Conservation (phyloP, 2,797 vertebrate genomes). For the Muraenolepis orangiensis region DNA sequence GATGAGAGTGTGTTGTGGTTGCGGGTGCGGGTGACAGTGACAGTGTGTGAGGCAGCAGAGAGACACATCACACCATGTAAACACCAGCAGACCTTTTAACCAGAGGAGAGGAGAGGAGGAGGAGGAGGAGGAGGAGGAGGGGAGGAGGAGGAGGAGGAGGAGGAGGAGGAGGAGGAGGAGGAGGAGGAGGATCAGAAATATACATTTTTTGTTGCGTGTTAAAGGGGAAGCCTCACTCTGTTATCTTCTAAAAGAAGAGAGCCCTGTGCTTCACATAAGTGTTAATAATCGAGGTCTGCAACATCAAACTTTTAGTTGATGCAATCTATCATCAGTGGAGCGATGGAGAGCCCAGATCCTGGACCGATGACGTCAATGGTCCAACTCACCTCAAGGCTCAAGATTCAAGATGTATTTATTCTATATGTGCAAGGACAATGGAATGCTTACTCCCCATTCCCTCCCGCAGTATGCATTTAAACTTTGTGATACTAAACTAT, state of each 20-base stretch:
- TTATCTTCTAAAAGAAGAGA: not conserved
- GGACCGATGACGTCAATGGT: not conserved
- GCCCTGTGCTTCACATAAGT: too few relatives aligned
- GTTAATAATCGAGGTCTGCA: too few relatives aligned
- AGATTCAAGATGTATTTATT: too few relatives aligned
- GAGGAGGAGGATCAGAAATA: conserved; percentile 25
- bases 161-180: conserved; percentile 14
- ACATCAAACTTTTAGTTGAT: too few relatives aligned
- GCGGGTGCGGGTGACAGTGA: conserved; percentile 52
- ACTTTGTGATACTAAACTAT: too few relatives aligned
- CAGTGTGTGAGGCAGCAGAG: conserved; percentile 51
- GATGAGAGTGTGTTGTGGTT: conserved; percentile 64
- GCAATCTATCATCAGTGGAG: too few relatives aligned
- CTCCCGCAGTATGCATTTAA: too few relatives aligned
- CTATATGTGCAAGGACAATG: too few relatives aligned
- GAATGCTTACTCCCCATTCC: too few relatives aligned
- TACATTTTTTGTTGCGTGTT: not conserved
- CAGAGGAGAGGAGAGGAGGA: conserved; percentile 18
- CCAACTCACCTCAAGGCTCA: too few relatives aligned
- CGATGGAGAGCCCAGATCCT: not conserved
- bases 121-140: conserved; percentile 26
- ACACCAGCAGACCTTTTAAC: conserved; percentile 63
- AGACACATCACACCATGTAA: conserved; percentile 68
- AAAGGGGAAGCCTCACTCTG: not conserved
- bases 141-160: too few relatives aligned